Base-by-base conservation (phyloP, 2,888 invertebrate species). In the Sinopyrophorus schimmeli region DNA sequence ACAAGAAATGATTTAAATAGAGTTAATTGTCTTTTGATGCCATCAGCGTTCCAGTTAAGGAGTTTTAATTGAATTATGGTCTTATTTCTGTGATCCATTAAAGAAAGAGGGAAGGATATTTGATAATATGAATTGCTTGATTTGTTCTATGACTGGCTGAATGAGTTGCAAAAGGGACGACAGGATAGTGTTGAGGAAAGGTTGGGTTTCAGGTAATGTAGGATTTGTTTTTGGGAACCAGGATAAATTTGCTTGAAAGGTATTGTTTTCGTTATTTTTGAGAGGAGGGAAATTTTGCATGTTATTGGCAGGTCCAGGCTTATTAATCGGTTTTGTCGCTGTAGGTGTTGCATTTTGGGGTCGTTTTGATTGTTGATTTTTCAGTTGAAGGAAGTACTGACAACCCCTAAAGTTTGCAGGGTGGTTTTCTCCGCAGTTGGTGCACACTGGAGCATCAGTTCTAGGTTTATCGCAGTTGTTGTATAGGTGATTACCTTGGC, bases 11-110 rank as follows among this genome's bases (percentile, higher is more conserved):
- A 21, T 17, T 23, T 16, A 6, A 35, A 12, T 21, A 23, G 20
- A 6, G 35, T 14, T 2, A 12, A 14, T n/a, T 35, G 35, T 15
- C 15, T 23, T 35, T 35, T 21, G 14, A 35, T 35, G 3, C 35
- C 23, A 20, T 12, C 14, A 23, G 9, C 7, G 35, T 35, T 35
- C 23, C 35, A 35, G 9, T 35, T 35, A n/a, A 35, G 35, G 35
- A 35, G 7, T 20, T 35, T 23, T 10, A 35, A 23, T 7, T 35
- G 2, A 35, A n/a, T 3, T 5, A 35, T 2, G 1, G 15, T 35
- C 1, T 35, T 35, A 15, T 1, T 35, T 2, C 9, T 21, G 23
- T 35, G 35, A 7, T 35, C 35, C 35, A 35, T 21, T 35, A 3
- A 23, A 9, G 10, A 35, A 9, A 10, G 9, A 14, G 5, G 35